Evolutionary conservation across 2,888 invertebrate genomes (phyloP), one percentile per base, ranked within the genome.

Genomic region (Diplazon laetatorius): DNA sequence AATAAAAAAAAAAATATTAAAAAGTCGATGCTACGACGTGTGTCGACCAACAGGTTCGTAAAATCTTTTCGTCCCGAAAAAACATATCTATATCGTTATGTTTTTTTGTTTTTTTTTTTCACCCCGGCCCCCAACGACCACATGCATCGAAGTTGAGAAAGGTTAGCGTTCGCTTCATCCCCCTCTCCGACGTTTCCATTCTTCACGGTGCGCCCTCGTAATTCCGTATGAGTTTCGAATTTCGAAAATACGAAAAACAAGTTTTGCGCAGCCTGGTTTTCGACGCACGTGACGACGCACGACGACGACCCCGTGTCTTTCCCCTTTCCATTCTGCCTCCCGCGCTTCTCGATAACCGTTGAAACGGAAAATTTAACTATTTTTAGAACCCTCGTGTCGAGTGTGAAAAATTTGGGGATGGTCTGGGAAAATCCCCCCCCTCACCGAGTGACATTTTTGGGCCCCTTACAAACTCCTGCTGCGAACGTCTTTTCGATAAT

Each of bases 231-330:
- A 44, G 39, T 12, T 12, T 68, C 52, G n/a, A 44, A 68, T 68
- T 68, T 68, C 66, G 25, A 55, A 68, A 55, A 55, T 44, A 55
- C 52, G 22, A 44, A 55, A n/a, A 68, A 68, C 55, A 68, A 55
- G 37, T 39, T n/a, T n/a, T n/a, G 10, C 55, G 16, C 22, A 14
- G 39, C 25, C 6, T 12, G 18, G 1, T 30, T 14, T 16, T 20
- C 25, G n/a, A 3, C 37, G 37, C 42, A 42, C 52, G 30, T 57
- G 39, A 37, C 57, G 18, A 12, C 12, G 37, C n/a, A n/a, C n/a
- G n/a, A n/a, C n/a, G n/a, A n/a, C n/a, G n/a, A n/a, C n/a, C n/a
- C n/a, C n/a, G n/a, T n/a, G n/a, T n/a, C n/a, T n/a, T n/a, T n/a
- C n/a, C n/a, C n/a, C n/a, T n/a, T n/a, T n/a, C n/a, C n/a, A n/a